Conservation (phyloP, 1,140 invertebrate genomes). For the Melanaphis sacchari region DNA sequence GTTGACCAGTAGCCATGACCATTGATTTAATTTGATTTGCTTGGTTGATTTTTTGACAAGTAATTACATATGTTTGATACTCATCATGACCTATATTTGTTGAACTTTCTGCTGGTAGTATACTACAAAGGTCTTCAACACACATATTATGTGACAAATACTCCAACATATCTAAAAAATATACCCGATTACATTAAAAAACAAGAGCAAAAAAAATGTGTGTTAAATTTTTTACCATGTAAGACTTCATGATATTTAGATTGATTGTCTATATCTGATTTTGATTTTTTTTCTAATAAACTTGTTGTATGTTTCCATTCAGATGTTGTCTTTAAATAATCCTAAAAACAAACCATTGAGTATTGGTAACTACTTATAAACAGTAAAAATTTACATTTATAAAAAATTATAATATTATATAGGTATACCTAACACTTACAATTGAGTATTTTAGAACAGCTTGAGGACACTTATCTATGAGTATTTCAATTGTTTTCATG, state of each 20-base stretch:
- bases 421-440: constrained; percentile 63
- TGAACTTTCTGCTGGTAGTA: constrained; percentile 37
- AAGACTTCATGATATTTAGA: constrained; percentile 42
- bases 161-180: constrained; percentile 57
- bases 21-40: constrained; percentile 71
- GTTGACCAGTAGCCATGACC: constrained; percentile 70
- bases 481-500: constrained; percentile 61
- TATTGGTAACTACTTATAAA: neutral
- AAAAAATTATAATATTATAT: neutral
- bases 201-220: neutral
- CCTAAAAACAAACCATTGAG: constrained; percentile 12
- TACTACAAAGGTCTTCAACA: constrained; percentile 57
- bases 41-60: constrained; percentile 63
- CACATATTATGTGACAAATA: constrained; percentile 59
- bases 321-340: constrained; percentile 48
- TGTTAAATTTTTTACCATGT: constrained; percentile 28
- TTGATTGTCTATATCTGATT: constrained; percentile 44
- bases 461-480: constrained; percentile 68
- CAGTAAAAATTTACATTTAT: neutral
- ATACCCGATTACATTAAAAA: neutral
- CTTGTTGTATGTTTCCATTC: constrained; percentile 48
- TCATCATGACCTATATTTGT: constrained; percentile 19
- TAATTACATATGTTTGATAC: constrained; percentile 60
- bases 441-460: constrained; percentile 69
- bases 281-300: constrained; percentile 52